Percentiles rank a stretch among this genome's conserved stretches.
Evolutionary conservation across 2,113 vertebrate genomes (phyloP).

Genomic region (Dermatemys mawii): DNA sequence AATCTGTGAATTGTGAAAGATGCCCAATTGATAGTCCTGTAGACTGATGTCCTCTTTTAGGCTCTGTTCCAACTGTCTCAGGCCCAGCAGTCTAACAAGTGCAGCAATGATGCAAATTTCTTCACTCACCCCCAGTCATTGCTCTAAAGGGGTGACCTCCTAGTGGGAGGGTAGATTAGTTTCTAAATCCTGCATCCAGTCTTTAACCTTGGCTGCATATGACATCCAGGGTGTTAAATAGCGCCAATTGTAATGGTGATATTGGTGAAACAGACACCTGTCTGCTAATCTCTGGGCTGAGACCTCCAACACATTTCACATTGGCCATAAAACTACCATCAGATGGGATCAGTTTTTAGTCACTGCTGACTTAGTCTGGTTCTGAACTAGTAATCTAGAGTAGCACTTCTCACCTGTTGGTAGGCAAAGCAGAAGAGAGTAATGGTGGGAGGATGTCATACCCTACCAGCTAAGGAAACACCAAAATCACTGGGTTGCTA

Average conservation of each 20-base stretch:
- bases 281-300: not conserved
- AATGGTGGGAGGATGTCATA: not conserved
- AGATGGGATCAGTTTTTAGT: not conserved
- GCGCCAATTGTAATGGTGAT: no score
- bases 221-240: not conserved
- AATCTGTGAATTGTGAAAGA: not conserved
- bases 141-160: not conserved
- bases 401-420: not conserved
- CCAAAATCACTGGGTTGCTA: not conserved
- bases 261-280: not conserved
- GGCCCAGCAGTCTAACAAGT: not conserved
- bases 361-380: not conserved
- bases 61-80: not conserved
- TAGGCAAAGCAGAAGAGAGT: not conserved
- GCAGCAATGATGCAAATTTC: not conserved
- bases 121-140: not conserved
- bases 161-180: not conserved
- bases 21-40: not conserved
- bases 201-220: not conserved
- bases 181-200: not conserved
- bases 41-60: not conserved
- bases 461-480: not conserved
- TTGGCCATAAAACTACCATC: accelerated
- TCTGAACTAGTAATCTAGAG: not conserved
- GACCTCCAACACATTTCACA: not conserved